Evolutionary conservation across 2,113 vertebrate genomes (phyloP), one percentile per base, ranked within the genome.

Genomic region (Speoplatyrhinus poulsoni): DNA sequence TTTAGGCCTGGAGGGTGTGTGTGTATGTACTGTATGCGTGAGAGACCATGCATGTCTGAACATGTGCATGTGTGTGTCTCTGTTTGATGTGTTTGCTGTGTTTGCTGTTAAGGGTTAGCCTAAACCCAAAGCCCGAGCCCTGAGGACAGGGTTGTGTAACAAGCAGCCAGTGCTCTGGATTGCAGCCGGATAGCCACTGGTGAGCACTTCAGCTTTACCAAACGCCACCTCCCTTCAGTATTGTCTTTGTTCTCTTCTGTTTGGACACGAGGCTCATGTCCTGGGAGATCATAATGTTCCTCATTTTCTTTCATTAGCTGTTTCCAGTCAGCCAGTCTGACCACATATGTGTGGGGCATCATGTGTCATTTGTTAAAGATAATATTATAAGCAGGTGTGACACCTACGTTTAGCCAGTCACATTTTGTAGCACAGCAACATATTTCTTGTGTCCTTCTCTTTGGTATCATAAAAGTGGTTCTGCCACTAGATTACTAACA

Each of bases 311-410:
- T 48, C 6, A 57, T n/a, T 12, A 1, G 17, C 26, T 60, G 46
- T 62, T 53, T 13, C 16, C 0, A 57, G 41, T 17, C 26, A 67
- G 26, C 47, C 48, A 13, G 9, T 50, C 46, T 49, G 60, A 60
- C 33, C 58, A 60, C 41, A 10, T 3, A 15, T 52, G 73, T 61
- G 19, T 50, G 3, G 32, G 61, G 26, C 26, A 3, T 76, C 72
- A 54, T 82, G 74, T 57, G 78, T 72, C 48, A 82, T 55, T 53
- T 75, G 46, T 76, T 79, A 72, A 8, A 59, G 41, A 12, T 81
- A 70, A 78, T 75, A 68, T 0, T 32, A 65, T 72, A 81, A 85
- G 83, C 16, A 69, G 62, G 54, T 82, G 83, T 68, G 56, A 73
- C 79, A 64, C 69, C 32, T 32, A 55, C 46, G 49, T 63, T 76